Percentiles rank a stretch among this genome's conserved stretches.
These are phyloP conservation scores for Boulengeromyrus knoepffleri DNA, from an alignment of 2,113 vertebrate genomes.

Conservation along the genomic window DNA sequence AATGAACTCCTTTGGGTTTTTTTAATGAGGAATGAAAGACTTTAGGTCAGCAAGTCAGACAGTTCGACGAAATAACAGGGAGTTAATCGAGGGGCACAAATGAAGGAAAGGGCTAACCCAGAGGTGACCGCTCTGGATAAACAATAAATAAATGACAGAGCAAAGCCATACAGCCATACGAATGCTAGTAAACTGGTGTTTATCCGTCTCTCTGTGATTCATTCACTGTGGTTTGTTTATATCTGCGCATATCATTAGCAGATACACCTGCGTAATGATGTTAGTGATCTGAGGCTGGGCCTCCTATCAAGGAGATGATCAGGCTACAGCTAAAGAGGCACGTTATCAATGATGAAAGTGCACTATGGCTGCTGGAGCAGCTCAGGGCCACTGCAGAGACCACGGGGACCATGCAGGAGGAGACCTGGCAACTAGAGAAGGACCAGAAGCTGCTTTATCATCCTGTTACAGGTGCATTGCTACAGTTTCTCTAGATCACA, in stretches of 20 bases:
- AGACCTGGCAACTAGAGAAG: neutral
- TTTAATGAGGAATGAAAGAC: slow-evolving; percentile 3
- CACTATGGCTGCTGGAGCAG: slow-evolving; percentile 43
- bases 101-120: neutral
- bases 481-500: neutral
- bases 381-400: neutral
- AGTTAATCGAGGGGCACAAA: neutral
- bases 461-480: neutral
- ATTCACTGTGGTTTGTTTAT: neutral
- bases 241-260: neutral
- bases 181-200: neutral
- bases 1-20: neutral
- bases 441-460: neutral
- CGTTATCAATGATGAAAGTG: slow-evolving; percentile 65
- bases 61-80: neutral
- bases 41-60: slow-evolving; percentile 1
- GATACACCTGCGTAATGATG: slow-evolving; percentile 45
- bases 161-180: neutral
- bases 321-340: slow-evolving; percentile 62
- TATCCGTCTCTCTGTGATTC: neutral
- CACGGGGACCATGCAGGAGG: neutral
- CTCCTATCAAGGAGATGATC: slow-evolving; percentile 60
- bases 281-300: slow-evolving; percentile 64
- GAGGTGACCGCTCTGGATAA: neutral
- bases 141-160: neutral